Conservation (phyloP, 2,113 vertebrate species). For the Catharus bicknelli region DNA sequence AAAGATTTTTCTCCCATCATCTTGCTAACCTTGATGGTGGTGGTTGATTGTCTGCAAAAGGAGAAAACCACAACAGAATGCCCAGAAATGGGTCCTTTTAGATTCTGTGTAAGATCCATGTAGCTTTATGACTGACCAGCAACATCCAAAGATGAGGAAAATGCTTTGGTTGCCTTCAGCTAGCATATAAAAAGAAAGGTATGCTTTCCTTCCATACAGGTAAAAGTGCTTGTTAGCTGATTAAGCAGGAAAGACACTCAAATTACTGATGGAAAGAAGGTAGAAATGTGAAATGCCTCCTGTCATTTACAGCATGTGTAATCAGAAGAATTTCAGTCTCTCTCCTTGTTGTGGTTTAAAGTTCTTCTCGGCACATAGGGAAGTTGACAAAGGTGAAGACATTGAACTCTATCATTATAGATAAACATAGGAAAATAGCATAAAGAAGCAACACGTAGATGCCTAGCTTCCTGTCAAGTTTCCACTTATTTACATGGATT, state of each 20-base stretch:
- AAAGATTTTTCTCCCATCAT: not conserved
- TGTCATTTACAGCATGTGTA: conserved; percentile 31
- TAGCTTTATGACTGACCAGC: conserved; percentile 8
- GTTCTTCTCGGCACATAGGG: conserved; percentile 92
- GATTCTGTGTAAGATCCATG: conserved; percentile 14
- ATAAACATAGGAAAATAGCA: conserved; percentile 93
- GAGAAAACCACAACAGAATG: conserved; percentile 22
- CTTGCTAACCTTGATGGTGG: not conserved
- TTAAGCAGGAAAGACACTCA: conserved; percentile 55
- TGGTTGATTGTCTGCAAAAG: conserved; percentile 35
- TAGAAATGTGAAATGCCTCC: conserved; percentile 41
- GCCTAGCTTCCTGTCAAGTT: conserved; percentile 90
- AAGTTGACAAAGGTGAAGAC: conserved; percentile 99
- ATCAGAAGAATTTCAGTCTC: conserved; percentile 9
- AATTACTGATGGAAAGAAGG: conserved; percentile 42
- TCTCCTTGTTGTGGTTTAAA: conserved; percentile 60
- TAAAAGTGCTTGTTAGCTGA: conserved; percentile 59
- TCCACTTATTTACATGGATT: conserved; percentile 94
- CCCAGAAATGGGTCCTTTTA: conserved; percentile 7
- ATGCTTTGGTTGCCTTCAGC: conserved; percentile 53
- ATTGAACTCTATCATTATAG: conserved; percentile 96
- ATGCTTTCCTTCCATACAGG: conserved; percentile 42
- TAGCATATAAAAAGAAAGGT: conserved; percentile 35
- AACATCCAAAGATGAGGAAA: conserved; percentile 48
- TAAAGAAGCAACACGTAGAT: conserved; percentile 89